Percentiles rank a stretch among this genome's conserved stretches.
Conservation (phyloP, 1,140 invertebrate genomes). For the Pissodes strobi region DNA sequence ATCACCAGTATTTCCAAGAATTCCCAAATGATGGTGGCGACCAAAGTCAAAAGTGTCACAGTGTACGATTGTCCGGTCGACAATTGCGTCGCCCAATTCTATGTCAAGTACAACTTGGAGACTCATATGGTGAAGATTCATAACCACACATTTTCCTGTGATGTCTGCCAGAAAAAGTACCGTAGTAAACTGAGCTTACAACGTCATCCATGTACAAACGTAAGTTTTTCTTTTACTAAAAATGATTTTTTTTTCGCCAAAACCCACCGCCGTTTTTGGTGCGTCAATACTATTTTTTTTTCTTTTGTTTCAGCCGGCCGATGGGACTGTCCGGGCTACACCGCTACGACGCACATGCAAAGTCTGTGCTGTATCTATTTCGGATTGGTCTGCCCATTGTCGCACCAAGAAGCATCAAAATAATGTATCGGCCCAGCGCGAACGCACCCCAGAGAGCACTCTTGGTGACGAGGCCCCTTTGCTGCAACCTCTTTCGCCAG, state of each 20-base stretch:
- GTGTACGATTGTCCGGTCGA: neutral
- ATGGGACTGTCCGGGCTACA: constrained; percentile 16
- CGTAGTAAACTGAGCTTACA: no score
- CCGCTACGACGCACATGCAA: neutral
- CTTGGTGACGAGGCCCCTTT: neutral
- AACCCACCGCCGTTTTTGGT: no score
- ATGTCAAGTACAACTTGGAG: neutral
- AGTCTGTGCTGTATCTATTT: neutral
- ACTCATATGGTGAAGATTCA: neutral
- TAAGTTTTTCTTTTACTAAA: no score
- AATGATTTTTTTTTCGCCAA: no score
- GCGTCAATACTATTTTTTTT: no score
- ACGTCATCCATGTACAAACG: no score
- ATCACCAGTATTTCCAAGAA: no score
- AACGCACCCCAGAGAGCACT: neutral
- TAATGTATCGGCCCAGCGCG: neutral
- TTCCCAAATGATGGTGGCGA: no score
- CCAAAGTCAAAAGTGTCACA: neutral
- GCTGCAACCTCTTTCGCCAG: no score
- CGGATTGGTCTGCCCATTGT: neutral
- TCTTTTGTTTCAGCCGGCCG: no score
- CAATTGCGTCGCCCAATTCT: neutral
- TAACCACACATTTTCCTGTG: neutral
- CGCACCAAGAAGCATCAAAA: neutral
- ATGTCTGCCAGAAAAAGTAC: neutral